These are phyloP conservation scores for Platysteira castanea DNA, from an alignment of 2,113 vertebrate genomes.

Conservation along the genomic window DNA sequence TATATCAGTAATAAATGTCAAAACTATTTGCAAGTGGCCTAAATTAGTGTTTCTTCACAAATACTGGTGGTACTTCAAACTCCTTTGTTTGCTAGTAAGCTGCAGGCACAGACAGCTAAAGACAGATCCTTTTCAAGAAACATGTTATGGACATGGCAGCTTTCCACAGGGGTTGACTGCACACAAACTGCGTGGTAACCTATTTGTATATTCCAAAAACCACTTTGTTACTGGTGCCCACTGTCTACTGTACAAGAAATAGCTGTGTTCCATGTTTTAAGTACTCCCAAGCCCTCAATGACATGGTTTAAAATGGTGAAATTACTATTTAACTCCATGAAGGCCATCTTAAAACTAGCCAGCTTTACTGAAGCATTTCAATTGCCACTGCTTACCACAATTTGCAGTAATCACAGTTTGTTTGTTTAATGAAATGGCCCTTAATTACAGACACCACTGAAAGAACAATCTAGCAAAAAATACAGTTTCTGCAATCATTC, in stretches of 20 bases:
- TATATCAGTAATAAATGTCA: neutral
- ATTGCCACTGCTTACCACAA: conserved; percentile 70
- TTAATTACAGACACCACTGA: conserved; percentile 75
- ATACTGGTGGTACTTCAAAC: neutral
- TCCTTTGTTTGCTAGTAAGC: neutral
- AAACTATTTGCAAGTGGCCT: neutral
- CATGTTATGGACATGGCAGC: neutral
- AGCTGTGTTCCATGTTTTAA: conserved; percentile 39
- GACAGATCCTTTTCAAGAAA: neutral
- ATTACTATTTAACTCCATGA: conserved; percentile 48
- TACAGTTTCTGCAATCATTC: conserved; percentile 8
- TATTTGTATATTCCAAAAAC: conserved; percentile 39
- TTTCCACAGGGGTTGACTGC: neutral
- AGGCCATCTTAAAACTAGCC: conserved; percentile 56
- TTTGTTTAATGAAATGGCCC: conserved; percentile 70
- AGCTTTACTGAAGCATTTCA: conserved; percentile 63
- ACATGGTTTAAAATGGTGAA: conserved; percentile 39
- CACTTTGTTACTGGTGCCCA: conserved; percentile 20
- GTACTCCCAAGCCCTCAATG: conserved; percentile 16
- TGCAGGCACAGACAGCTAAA: neutral
- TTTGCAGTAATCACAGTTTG: conserved; percentile 77
- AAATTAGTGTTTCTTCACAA: neutral
- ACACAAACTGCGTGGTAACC: neutral
- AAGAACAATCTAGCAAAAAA: conserved; percentile 72
- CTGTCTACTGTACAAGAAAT: conserved; percentile 18